Percentiles rank a stretch among this genome's conserved stretches.
Conservation (phyloP, 1,140 invertebrate genomes). For the Kradibia gibbosae region DNA sequence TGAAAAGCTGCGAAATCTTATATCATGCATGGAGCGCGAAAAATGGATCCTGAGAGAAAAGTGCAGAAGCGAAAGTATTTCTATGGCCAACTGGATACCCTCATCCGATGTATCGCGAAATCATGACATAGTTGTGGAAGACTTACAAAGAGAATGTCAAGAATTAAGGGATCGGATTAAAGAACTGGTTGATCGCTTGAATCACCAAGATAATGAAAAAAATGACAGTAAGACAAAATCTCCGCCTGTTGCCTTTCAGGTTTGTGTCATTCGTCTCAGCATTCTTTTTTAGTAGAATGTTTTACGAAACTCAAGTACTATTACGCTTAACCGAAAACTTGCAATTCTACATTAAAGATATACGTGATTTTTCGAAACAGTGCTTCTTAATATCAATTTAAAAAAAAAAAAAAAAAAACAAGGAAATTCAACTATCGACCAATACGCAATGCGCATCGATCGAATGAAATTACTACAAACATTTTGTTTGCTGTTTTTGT, state of each 20-base stretch:
- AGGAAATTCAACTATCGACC: too few relatives aligned
- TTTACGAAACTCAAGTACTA: too few relatives aligned
- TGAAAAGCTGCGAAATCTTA: conserved; percentile 62
- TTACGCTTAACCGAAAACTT: too few relatives aligned
- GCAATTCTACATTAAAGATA: too few relatives aligned
- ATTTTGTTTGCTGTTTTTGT: too few relatives aligned
- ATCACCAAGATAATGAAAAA: conserved; percentile 58
- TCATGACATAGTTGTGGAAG: conserved; percentile 52
- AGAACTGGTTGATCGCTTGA: conserved; percentile 72
- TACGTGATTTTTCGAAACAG: too few relatives aligned
- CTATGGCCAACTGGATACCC: not conserved
- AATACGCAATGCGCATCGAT: too few relatives aligned
- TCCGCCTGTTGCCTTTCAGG: conserved; percentile 28
- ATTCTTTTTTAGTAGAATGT: not conserved
- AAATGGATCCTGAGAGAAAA: conserved; percentile 64
- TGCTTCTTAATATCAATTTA: too few relatives aligned
- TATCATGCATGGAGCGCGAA: conserved; percentile 65
- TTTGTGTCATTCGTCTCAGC: not conserved
- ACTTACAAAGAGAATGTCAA: conserved; percentile 62
- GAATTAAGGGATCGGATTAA: conserved; percentile 66
- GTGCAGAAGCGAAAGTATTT: conserved; percentile 41
- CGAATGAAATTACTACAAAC: too few relatives aligned
- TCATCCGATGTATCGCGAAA: not conserved
- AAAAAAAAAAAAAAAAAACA: too few relatives aligned
- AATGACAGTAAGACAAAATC: conserved; percentile 12